Base-by-base conservation (phyloP, 2,113 vertebrate genomes). In the Etheostoma cragini region DNA sequence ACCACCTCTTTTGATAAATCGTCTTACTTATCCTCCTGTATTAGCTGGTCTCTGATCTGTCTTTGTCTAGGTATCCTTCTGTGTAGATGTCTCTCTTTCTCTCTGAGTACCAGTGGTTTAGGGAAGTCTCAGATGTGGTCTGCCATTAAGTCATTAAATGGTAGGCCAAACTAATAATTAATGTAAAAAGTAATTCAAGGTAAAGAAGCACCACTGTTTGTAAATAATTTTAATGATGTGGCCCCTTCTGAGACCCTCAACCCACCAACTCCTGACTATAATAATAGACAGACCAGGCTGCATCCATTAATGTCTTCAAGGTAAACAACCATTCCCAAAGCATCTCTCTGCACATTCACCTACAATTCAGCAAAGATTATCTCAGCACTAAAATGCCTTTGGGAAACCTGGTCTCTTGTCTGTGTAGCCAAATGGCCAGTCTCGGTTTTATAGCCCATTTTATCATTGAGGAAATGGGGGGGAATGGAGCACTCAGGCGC, bases 361-460 rank as follows among this genome's bases (percentile, higher is more conserved):
- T 63, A 45, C 69, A 81, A 50, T 46, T 54, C 21, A 71, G 47
- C 49, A 78, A 62, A 73, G 74, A 76, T 87, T 61, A 82, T 67
- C 19, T 66, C 16, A n/a, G 58, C 69, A 47, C 49, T 83, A 49
- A 72, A 76, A 68, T 70, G 62, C 72, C 70, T 83, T 68, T 66
- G 65, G 71, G 60, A 72, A 84, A 68, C 46, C 33, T 24, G 22
- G 35, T 50, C 66, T 75, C 45, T 17, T 17, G 52, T 79, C 53
- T 78, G 4, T 67, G 70, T 19, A 26, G 72, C 33, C 72, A 84
- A 88, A 88, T 80, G 64, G 61, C 60, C 67, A 72, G 54, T 76
- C 76, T 85, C 68, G 63, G 15, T 54, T 87, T 87, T 73, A 88
- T 70, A 54, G 78, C 30, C 57, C 64, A 38, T 83, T 89, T 85